These are phyloP conservation scores for Anableps anableps DNA, from an alignment of 2,797 vertebrate genomes.

Conservation along the genomic window DNA sequence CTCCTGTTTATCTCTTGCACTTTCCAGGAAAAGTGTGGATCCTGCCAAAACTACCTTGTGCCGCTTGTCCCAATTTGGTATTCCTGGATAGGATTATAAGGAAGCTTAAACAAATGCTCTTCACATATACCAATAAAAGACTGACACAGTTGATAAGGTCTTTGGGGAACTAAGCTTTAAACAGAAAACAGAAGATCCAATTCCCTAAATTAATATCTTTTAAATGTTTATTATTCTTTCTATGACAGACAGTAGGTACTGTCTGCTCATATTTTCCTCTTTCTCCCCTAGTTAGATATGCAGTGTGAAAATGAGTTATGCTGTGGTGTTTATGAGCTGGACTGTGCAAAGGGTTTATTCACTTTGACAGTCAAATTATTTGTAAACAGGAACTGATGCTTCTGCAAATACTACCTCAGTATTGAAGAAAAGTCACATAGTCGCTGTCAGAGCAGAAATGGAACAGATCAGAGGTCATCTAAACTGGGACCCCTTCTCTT, in stretches of 20 bases:
- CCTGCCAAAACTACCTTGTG: not conserved
- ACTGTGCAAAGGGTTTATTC: not conserved
- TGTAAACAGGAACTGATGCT: not conserved
- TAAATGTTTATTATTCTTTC: not conserved
- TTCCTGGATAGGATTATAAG: not conserved
- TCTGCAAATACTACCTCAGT: not conserved
- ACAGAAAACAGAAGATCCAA: not conserved
- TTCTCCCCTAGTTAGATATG: not conserved
- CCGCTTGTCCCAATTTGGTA: not conserved
- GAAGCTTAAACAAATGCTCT: not conserved
- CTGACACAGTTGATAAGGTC: not conserved
- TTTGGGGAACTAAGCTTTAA: not conserved
- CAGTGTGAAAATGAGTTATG: not conserved
- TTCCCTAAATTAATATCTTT: not conserved
- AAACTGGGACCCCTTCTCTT: not conserved
- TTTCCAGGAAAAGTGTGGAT: not conserved
- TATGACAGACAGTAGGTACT: not conserved
- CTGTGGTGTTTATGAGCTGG: not conserved
- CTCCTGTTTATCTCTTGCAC: not conserved
- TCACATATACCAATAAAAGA: not conserved
- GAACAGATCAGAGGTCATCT: not conserved
- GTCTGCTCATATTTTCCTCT: not conserved
- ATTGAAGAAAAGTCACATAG: not conserved
- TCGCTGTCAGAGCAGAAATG: not conserved
- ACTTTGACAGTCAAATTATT: not conserved